Evolutionary conservation across 2,113 vertebrate species (phyloP).

Genomic region (Caranx melampygus): DNA sequence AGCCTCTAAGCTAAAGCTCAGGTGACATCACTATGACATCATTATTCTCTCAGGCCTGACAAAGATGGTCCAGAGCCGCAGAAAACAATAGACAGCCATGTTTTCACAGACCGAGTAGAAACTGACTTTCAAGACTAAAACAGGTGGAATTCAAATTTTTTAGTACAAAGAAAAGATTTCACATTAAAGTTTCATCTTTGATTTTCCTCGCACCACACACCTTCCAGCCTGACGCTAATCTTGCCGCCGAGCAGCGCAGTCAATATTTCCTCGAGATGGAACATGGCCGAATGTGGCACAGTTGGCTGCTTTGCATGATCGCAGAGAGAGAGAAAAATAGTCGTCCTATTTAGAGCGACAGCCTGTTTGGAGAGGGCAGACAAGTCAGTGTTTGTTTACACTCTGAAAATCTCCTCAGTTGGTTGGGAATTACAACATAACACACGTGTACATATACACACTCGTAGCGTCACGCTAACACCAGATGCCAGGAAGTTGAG

Average conservation of each 20-base stretch:
- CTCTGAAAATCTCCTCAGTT: slow-evolving; percentile 50
- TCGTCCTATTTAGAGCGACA: slow-evolving; percentile 29
- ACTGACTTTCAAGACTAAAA: not conserved
- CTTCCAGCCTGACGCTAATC: not conserved
- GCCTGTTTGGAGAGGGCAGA: slow-evolving; percentile 47
- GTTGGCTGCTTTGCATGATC: slow-evolving; percentile 21
- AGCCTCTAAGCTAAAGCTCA: not conserved
- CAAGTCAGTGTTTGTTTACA: slow-evolving; percentile 70
- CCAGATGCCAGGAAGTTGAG: slow-evolving; percentile 70
- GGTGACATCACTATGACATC: slow-evolving; percentile 15
- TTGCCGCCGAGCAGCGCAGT: not conserved
- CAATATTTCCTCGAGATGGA: not conserved
- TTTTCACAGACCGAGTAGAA: not conserved
- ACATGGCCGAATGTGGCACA: not conserved
- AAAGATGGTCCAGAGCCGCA: slow-evolving; percentile 3
- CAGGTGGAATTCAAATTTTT: not conserved
- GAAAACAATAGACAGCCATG: not conserved
- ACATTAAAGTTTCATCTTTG: too few species aligned
- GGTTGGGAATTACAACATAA: slow-evolving; percentile 56
- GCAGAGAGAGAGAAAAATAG: slow-evolving; percentile 15
- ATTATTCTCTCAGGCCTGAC: not conserved
- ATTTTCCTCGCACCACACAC: not conserved
- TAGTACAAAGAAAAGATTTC: too few species aligned
- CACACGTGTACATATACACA: slow-evolving; percentile 46
- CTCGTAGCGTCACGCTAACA: slow-evolving; percentile 63